phyloP scores from a whole-genome alignment of 2,888 invertebrate genomes.

The Torymus texanus region DNA sequence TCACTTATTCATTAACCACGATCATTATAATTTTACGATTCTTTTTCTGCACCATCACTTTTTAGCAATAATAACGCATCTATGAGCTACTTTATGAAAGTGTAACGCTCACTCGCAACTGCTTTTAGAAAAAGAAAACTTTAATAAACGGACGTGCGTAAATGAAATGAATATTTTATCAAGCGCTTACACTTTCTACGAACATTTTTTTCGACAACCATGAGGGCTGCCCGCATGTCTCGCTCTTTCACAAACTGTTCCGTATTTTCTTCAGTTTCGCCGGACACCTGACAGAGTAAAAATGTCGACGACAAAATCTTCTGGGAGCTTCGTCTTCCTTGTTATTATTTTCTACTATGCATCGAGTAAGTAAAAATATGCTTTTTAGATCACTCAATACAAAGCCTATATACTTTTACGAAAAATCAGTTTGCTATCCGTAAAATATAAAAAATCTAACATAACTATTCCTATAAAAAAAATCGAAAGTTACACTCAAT shows the following conservation, averaged over 20 bases:
- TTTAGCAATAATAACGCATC: not conserved
- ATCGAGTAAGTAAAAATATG: slow-evolving; percentile 28
- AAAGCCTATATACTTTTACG: no score
- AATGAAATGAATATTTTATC: slow-evolving; percentile 49
- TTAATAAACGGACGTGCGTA: slow-evolving; percentile 31
- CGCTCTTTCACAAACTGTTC: slow-evolving; percentile 26
- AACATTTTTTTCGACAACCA: slow-evolving; percentile 35
- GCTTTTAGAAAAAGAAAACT: slow-evolving; percentile 32
- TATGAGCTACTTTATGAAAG: slow-evolving; percentile 24
- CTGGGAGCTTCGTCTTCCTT: not conserved
- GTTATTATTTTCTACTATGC: slow-evolving; percentile 13
- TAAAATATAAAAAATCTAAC: no score
- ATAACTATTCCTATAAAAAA: no score
- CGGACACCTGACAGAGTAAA: slow-evolving; percentile 54
- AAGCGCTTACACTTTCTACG: slow-evolving; percentile 51
- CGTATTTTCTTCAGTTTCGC: slow-evolving; percentile 57
- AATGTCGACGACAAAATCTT: slow-evolving; percentile 53
- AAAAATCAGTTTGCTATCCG: no score
- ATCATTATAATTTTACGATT: not conserved
- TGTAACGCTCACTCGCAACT: not conserved
- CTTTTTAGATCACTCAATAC: not conserved
- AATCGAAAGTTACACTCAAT: not conserved
- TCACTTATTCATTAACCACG: no score
- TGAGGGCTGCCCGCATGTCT: slow-evolving; percentile 54
- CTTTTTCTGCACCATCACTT: not conserved